These are phyloP conservation scores for Neolamprologus ventralis DNA, from an alignment of 2,113 vertebrate genomes.

Conservation along the genomic window DNA sequence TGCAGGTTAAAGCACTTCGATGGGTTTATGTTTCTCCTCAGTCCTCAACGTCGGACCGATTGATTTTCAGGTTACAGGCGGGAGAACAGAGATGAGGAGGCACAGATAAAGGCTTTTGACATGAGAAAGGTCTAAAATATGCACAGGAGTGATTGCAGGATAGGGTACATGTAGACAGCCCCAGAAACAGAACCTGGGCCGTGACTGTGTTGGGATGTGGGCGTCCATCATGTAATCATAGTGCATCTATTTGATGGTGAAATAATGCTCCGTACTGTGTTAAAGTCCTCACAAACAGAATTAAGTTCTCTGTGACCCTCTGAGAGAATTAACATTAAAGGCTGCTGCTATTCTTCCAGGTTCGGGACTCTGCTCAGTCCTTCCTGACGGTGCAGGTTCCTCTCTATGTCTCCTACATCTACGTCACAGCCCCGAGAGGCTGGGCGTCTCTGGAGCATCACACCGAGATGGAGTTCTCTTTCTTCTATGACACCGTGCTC, in stretches of 20 bases:
- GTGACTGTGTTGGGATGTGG: fast-evolving
- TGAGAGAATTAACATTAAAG: background rate
- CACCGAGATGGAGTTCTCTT: slow-evolving; percentile 99
- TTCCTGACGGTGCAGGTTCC: slow-evolving; percentile 95
- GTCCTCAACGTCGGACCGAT: fast-evolving
- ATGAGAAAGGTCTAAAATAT: background rate
- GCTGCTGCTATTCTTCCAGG: slow-evolving; percentile 61
- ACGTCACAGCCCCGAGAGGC: slow-evolving; percentile 89
- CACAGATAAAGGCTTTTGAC: fast-evolving
- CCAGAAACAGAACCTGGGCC: background rate
- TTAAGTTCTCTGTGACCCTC: fast-evolving
- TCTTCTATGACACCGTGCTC: slow-evolving; percentile 97
- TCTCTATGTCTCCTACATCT: slow-evolving; percentile 95
- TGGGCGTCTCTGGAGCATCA: slow-evolving; percentile 98
- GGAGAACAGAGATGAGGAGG: background rate
- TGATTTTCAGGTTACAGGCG: background rate
- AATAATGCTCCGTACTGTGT: background rate
- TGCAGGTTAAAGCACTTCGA: fast-evolving
- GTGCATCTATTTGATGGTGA: background rate
- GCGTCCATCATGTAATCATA: fast-evolving
- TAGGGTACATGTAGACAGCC: too few species aligned
- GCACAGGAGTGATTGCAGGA: background rate
- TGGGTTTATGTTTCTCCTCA: background rate
- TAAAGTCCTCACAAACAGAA: background rate
- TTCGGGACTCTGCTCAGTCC: slow-evolving; percentile 94